A percentile compares a stretch with the other conserved stretches of the same genome.
phyloP scores from a whole-genome alignment of 2,888 invertebrate species.

The Agonopterix alstromeriana region DNA sequence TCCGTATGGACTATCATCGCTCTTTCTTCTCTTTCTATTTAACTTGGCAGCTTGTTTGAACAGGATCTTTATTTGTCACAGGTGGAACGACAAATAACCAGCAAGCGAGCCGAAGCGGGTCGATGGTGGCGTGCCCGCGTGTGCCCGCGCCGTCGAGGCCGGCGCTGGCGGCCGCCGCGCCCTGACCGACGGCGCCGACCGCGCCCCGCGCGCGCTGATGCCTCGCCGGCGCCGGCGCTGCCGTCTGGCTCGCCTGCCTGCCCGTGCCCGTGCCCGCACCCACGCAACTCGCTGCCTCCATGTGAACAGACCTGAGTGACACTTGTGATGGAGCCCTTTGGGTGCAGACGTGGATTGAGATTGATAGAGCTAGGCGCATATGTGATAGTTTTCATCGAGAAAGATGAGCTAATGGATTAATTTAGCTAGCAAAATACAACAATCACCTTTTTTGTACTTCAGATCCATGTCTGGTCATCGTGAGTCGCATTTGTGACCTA shows the following conservation, averaged over 20 bases:
- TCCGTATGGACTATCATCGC: too few relatives aligned
- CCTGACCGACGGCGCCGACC: conserved; percentile 60
- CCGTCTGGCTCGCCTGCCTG: conserved; percentile 60
- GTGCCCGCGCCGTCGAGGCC: conserved; percentile 70
- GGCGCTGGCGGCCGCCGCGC: conserved; percentile 64
- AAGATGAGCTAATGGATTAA: too few relatives aligned
- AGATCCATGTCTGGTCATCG: too few relatives aligned
- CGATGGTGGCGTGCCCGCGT: conserved; percentile 80
- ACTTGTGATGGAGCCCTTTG: conserved; percentile 9
- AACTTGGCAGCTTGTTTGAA: too few relatives aligned
- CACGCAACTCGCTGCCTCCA: conserved; percentile 35
- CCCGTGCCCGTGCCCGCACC: conserved; percentile 43
- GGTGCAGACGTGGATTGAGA: neutral
- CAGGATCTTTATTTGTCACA: conserved; percentile 16
- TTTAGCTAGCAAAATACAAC: too few relatives aligned
- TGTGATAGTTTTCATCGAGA: neutral
- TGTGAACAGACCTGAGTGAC: conserved; percentile 14
- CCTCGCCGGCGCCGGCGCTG: conserved; percentile 38
- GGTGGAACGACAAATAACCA: conserved; percentile 54
- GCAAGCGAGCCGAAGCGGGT: conserved; percentile 57
- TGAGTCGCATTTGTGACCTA: too few relatives aligned
- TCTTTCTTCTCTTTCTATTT: too few relatives aligned
- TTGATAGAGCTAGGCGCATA: neutral
- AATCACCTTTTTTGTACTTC: too few relatives aligned
- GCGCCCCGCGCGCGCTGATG: conserved; percentile 65